Evolutionary conservation across 2,888 invertebrate genomes (phyloP).

Genomic region (Slavum lentiscoides): DNA sequence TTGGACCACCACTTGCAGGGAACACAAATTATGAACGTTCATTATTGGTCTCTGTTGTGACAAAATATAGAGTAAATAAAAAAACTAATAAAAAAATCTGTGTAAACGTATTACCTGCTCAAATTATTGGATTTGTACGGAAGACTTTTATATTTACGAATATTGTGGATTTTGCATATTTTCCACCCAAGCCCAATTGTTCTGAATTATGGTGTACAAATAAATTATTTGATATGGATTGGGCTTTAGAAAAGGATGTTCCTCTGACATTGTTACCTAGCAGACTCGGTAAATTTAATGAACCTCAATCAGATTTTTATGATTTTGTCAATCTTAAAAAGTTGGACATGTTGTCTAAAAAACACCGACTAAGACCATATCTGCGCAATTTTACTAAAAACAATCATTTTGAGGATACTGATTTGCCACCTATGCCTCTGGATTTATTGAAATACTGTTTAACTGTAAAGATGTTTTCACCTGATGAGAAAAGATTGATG

Average conservation of each 20-base stretch:
- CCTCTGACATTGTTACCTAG: conserved; percentile 27
- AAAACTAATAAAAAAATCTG: conserved; percentile 31
- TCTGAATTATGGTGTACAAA: conserved; percentile 40
- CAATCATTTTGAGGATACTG: conserved; percentile 49
- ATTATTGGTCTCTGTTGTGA: conserved; percentile 23
- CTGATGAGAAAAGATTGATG: conserved; percentile 48
- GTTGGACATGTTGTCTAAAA: conserved; percentile 38
- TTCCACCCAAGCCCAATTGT: conserved; percentile 37
- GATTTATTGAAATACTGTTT: conserved; percentile 49
- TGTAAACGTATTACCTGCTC: conserved; percentile 1
- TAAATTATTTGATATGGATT: conserved; percentile 38
- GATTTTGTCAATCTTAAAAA: conserved; percentile 41
- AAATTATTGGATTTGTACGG: conserved; percentile 36
- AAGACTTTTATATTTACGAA: conserved; percentile 38
- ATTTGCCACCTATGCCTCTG: conserved; percentile 42
- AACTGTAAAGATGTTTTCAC: conserved; percentile 49
- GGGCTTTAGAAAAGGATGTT: conserved; percentile 43
- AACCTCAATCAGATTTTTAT: conserved; percentile 47
- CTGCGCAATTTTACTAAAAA: conserved; percentile 46
- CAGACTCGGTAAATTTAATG: conserved; percentile 41
- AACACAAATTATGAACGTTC: conserved; percentile 38
- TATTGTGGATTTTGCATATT: conserved; percentile 43
- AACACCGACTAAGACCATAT: conserved; percentile 40
- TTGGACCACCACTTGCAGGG: conserved; percentile 35
- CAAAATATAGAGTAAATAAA: conserved; percentile 48